Evolutionary conservation across 1,140 invertebrate species (phyloP), one percentile per base, ranked within the genome.

Genomic region (Aphaenogaster ashmeadi): DNA sequence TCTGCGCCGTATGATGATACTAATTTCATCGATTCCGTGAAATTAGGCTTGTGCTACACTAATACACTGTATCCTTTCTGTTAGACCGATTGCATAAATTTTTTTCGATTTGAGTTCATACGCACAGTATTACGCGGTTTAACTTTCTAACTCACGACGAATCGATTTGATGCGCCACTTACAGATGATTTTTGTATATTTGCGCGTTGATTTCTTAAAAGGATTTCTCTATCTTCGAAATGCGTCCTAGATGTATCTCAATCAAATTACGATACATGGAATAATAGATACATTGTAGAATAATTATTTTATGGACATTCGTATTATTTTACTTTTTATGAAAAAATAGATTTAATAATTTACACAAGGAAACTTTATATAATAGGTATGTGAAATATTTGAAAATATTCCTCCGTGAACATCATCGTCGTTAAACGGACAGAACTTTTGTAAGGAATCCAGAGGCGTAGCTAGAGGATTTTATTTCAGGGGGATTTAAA

Each of bases 1-100:
- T 81, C 56, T 81, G n/a, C 21, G 56, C 36, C 44, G 33, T 36
- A 11, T 56, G 47, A 81, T 81, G 78, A 81, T 81, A 69, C 60
- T 41, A 38, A 67, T 27, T 71, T 54, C 18, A 47, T 1, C 47
- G 72, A 75, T 75, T 75, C n/a, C 54, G 5, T 33, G n/a, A 47
- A 67, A 80, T 41, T 52, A 69, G n/a, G 52, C 2, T 54, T 33
- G 8, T 13, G 7, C 47, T 38, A 21, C 36, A 27, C 27, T 38
- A 79, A 66, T 36, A 36, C 9, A 60, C 7, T 41, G 33, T 38
- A 67, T 27, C 36, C 8, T 13, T 54, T 15, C 41, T 38, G 52
- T 15, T 6, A 27, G 27, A 50, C 7, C 11, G 21, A 21, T 15
- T 8, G n/a, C 54, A 18, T 15, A 13, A 18, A 58, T 58, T 60